phyloP scores from a whole-genome alignment of 2,797 vertebrate genomes.

The Staurois parvus region DNA sequence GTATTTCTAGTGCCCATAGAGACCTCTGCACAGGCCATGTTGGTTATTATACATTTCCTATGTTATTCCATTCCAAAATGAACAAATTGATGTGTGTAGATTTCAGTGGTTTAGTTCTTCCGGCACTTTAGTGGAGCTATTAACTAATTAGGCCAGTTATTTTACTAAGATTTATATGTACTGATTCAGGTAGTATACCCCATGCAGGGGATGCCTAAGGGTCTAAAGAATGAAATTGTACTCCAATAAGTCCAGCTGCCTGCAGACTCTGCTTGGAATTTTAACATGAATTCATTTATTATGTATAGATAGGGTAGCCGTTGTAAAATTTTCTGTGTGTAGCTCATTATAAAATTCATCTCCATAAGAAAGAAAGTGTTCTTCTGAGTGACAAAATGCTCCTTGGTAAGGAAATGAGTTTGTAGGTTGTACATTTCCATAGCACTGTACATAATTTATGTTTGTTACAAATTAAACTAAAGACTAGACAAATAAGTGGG shows the following conservation, averaged over 20 bases:
- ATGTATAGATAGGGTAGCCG: neutral
- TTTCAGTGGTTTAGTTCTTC: neutral
- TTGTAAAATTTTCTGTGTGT: neutral
- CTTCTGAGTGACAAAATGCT: constrained; percentile 1
- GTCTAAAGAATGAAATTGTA: neutral
- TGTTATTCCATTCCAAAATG: neutral
- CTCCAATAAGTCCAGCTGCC: neutral
- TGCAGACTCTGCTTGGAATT: neutral
- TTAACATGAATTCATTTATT: neutral
- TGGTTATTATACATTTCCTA: neutral
- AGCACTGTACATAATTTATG: neutral
- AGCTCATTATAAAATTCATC: constrained; percentile 4
- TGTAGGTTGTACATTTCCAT: neutral
- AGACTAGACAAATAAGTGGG: neutral
- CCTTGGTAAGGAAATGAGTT: neutral
- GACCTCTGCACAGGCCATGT: neutral
- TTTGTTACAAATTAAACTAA: neutral
- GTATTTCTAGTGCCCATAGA: neutral
- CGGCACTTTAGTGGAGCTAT: neutral
- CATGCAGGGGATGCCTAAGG: constrained; percentile 6
- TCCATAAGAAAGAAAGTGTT: neutral
- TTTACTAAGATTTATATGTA: neutral
- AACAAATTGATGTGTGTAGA: neutral
- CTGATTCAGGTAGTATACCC: neutral
- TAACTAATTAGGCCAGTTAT: neutral